Percentiles rank a stretch among this genome's conserved stretches.
Evolutionary conservation across 2,888 invertebrate genomes (phyloP).

Genomic region (Synanthedon myopaeformis): DNA sequence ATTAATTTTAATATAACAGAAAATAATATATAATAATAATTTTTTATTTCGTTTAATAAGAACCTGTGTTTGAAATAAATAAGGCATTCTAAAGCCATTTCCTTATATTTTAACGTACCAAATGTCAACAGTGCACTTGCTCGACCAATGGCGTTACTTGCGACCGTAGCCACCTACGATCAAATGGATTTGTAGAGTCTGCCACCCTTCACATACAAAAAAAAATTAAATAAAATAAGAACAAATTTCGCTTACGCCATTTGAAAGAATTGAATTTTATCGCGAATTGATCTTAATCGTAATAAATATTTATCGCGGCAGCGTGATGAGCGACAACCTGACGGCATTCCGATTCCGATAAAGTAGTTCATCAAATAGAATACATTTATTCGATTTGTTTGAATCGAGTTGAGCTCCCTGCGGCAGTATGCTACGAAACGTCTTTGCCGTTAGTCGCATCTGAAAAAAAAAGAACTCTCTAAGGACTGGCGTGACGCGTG

Average conservation of each 20-base stretch:
- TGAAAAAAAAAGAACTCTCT: conserved; percentile 19
- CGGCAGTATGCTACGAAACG: conserved; percentile 35
- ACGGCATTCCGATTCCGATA: conserved; percentile 24
- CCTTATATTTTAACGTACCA: no score
- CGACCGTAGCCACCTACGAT: no score
- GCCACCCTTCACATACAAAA: no score
- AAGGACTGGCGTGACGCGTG: conserved; percentile 10
- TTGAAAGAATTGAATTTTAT: not conserved
- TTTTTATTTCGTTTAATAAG: no score
- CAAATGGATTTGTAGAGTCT: no score
- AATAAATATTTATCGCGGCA: conserved; percentile 7
- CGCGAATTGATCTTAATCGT: not conserved
- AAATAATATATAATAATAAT: no score
- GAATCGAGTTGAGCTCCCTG: conserved; percentile 7
- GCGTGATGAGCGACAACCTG: conserved; percentile 28
- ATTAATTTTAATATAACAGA: no score
- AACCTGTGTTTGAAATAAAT: no score
- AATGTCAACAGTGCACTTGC: no score
- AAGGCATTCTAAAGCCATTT: no score
- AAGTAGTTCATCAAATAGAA: conserved; percentile 5
- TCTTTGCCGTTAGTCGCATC: conserved; percentile 31
- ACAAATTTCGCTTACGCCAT: not conserved
- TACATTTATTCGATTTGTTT: conserved; percentile 8
- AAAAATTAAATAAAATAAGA: not conserved
- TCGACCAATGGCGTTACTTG: no score